These are phyloP conservation scores for Drosophila borborema DNA, from an alignment of 2,888 invertebrate species.

Conservation along the genomic window DNA sequence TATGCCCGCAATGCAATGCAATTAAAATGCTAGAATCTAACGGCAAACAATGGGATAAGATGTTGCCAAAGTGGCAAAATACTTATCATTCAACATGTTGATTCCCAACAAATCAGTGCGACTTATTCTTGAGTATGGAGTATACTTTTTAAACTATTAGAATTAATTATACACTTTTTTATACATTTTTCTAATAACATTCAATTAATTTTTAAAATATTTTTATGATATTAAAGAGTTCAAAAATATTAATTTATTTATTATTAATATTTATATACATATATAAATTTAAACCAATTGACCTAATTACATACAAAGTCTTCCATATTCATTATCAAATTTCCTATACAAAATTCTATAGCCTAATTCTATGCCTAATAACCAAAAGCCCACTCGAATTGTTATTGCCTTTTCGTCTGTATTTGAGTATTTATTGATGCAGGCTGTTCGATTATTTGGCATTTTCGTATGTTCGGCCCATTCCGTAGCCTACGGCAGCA, in stretches of 20 bases:
- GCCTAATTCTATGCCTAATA: not conserved
- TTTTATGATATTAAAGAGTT: too few relatives aligned
- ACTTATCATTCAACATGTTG: constrained; percentile 29
- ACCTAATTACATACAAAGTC: not conserved
- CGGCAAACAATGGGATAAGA: constrained; percentile 41
- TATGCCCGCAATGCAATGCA: constrained; percentile 64
- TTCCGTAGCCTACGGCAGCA: constrained; percentile 42
- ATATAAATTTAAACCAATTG: not conserved
- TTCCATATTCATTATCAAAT: not conserved
- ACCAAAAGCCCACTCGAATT: constrained; percentile 6
- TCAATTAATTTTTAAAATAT: too few relatives aligned
- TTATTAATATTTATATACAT: too few relatives aligned
- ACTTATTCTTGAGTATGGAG: too few relatives aligned
- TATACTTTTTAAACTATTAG: too few relatives aligned
- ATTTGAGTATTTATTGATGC: constrained; percentile 19
- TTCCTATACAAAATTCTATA: not conserved
- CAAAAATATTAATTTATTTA: too few relatives aligned
- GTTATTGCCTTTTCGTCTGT: not conserved
- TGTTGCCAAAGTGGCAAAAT: constrained; percentile 43
- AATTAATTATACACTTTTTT: too few relatives aligned
- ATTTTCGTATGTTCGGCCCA: not conserved
- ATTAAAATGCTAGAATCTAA: constrained; percentile 65
- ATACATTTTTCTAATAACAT: not conserved
- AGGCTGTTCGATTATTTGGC: constrained; percentile 22
- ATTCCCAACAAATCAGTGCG: not conserved